These are phyloP conservation scores for Ichneumoninae sp. DNA, from an alignment of 2,888 invertebrate species.

Conservation along the genomic window DNA sequence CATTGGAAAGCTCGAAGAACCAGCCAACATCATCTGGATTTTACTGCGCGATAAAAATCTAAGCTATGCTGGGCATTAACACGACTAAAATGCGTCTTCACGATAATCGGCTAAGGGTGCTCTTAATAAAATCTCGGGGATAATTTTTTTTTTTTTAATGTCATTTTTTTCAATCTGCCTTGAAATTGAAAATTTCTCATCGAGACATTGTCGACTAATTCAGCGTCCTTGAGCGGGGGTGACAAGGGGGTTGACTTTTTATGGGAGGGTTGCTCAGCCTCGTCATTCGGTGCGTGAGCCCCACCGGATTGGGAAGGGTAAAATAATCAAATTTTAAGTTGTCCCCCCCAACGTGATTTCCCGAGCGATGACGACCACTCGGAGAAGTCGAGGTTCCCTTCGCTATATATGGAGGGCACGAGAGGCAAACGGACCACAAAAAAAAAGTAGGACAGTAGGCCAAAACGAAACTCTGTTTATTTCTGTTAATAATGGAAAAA, in stretches of 20 bases:
- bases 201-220: background rate
- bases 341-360: constrained; percentile 36
- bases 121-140: no score
- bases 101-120: background rate
- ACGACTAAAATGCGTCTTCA: background rate
- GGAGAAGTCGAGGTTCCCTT: constrained; percentile 34
- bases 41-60: constrained; percentile 36
- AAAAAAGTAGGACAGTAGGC: background rate
- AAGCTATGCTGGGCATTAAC: constrained; percentile 16
- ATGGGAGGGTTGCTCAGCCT: constrained; percentile 14
- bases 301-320: constrained; percentile 35
- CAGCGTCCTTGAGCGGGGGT: background rate
- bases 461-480: background rate
- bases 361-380: constrained; percentile 13
- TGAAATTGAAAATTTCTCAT: background rate
- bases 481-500: background rate
- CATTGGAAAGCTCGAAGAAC: constrained; percentile 41
- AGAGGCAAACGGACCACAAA: background rate
- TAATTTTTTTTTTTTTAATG: no score
- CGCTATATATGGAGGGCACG: background rate
- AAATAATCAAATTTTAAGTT: constrained; percentile 49
- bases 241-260: constrained; percentile 5
- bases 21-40: constrained; percentile 2
- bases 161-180: no score
- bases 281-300: background rate